phyloP scores from a whole-genome alignment of 2,888 invertebrate genomes.

The Meta bourneti region DNA sequence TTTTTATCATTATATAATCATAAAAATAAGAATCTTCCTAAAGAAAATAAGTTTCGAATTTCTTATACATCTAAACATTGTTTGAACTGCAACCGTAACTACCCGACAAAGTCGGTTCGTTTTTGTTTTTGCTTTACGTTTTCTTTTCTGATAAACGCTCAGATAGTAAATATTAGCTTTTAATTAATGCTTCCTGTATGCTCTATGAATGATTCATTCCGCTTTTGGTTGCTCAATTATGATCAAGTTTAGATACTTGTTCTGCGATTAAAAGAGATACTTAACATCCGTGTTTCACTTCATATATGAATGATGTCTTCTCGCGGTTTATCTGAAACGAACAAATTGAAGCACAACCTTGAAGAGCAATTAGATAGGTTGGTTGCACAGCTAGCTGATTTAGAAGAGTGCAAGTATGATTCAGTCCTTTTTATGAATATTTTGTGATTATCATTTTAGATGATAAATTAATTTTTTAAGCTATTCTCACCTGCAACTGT shows the following conservation, averaged over 20 bases:
- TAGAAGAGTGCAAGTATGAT: constrained; percentile 86
- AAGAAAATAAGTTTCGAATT: too few relatives aligned
- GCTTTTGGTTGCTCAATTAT: not conserved
- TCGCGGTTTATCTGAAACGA: constrained; percentile 85
- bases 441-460: not conserved
- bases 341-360: constrained; percentile 85
- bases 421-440: not conserved
- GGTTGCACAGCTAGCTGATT: constrained; percentile 86
- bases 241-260: not conserved
- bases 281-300: not conserved
- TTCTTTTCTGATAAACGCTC: not conserved
- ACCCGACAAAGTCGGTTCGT: not conserved
- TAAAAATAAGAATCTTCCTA: too few relatives aligned
- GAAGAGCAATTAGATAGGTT: constrained; percentile 86
- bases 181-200: not conserved
- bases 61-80: too few relatives aligned
- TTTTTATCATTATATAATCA: too few relatives aligned
- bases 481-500: not conserved
- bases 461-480: not conserved
- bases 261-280: not conserved
- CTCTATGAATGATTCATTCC: not conserved
- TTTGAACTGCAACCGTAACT: not conserved
- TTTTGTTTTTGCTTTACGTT: constrained; percentile 4
- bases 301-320: constrained; percentile 79
- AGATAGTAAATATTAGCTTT: constrained; percentile 1